These are phyloP conservation scores for Ceratoteleas bidentatus DNA, from an alignment of 1,140 invertebrate species.

Conservation along the genomic window DNA sequence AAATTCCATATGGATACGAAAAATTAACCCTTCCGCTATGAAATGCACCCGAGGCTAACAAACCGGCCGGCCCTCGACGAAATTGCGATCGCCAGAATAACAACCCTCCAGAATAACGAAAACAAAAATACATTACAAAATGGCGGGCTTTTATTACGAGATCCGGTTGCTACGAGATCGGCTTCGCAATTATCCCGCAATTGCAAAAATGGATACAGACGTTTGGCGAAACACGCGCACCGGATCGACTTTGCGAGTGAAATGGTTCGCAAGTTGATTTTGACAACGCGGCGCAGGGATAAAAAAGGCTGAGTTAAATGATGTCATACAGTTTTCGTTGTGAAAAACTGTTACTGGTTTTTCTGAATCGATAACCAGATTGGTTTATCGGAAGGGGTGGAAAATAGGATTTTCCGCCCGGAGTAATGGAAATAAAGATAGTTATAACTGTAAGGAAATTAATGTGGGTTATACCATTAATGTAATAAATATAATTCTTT, in stretches of 20 bases:
- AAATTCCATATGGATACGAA: conserved; percentile 14
- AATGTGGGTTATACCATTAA: no score
- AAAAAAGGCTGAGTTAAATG: no score
- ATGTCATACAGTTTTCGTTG: no score
- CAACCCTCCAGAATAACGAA: conserved; percentile 12
- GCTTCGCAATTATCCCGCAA: neutral
- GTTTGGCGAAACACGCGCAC: neutral
- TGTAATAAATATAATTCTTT: no score
- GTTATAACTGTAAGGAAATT: no score
- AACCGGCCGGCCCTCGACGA: conserved; percentile 12
- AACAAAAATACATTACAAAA: conserved; percentile 42
- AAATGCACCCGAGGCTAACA: conserved; percentile 25
- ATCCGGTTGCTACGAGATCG: neutral
- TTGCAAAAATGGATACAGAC: neutral
- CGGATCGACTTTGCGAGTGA: neutral
- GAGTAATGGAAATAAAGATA: no score
- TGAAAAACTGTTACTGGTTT: no score
- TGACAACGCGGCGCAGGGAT: no score
- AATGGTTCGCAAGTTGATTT: neutral
- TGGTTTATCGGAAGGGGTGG: no score
- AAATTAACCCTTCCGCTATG: conserved; percentile 15
- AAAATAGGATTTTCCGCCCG: no score
- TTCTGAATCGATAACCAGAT: no score
- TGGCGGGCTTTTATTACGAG: conserved; percentile 15
- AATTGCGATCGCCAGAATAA: conserved; percentile 17